Percentiles rank a stretch among this genome's conserved stretches.
Conservation (phyloP, 2,113 vertebrate species). For the Monopterus albus region DNA sequence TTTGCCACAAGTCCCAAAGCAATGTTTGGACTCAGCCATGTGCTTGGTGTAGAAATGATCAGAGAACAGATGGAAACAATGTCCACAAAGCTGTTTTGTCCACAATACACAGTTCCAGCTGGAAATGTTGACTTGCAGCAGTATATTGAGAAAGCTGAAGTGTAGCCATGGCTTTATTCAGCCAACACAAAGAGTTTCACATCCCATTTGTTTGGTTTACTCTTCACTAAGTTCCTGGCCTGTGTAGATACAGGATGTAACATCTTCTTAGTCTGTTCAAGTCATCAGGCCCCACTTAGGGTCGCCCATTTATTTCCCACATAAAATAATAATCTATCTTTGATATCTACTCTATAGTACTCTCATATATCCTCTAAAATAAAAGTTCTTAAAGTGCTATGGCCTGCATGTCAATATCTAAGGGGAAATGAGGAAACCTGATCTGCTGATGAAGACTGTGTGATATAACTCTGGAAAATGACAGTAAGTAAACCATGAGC, state of each 20-base stretch:
- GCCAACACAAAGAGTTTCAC: conserved; percentile 34
- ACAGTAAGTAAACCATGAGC: no score
- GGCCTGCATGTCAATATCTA: neutral
- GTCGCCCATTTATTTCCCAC: neutral
- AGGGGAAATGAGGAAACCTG: neutral
- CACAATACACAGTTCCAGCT: conserved; percentile 27
- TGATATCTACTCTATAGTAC: no score
- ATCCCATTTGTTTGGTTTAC: conserved; percentile 10
- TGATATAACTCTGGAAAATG: no score
- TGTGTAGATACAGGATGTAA: no score
- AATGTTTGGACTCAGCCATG: no score
- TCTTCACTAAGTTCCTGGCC: neutral
- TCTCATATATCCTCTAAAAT: neutral
- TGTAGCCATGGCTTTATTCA: neutral
- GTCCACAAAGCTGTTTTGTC: conserved; percentile 23
- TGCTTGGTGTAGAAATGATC: neutral
- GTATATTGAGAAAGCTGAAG: conserved; percentile 32
- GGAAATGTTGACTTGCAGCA: conserved; percentile 39
- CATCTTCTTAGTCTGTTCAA: neutral
- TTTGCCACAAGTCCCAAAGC: no score
- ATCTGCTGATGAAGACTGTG: neutral
- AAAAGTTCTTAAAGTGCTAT: neutral
- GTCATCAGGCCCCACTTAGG: neutral
- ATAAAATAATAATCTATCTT: neutral
- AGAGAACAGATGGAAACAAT: conserved; percentile 42